These are phyloP conservation scores for Tachysurus fulvidraco DNA, from an alignment of 2,113 vertebrate species.

Conservation along the genomic window DNA sequence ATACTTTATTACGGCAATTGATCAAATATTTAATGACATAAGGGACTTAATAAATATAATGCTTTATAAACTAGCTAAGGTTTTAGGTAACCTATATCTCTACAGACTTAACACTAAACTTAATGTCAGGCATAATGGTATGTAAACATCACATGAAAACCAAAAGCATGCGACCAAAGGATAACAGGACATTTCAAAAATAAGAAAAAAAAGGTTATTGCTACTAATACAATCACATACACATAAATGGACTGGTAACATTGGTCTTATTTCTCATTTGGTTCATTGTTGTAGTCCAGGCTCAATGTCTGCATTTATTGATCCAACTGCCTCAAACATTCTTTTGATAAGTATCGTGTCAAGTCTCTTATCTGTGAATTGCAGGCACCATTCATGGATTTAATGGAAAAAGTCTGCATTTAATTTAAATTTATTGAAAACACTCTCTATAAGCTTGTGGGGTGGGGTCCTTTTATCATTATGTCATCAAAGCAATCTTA, in stretches of 20 bases:
- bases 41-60: background rate
- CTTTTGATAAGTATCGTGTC: constrained; percentile 37
- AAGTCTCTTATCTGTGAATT: constrained; percentile 38
- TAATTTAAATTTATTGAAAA: constrained; percentile 32
- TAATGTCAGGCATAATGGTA: background rate
- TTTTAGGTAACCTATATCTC: background rate
- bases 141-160: background rate
- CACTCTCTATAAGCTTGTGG: background rate
- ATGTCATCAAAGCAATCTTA: constrained; percentile 10
- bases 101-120: background rate
- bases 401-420: constrained; percentile 35
- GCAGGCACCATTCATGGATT: constrained; percentile 29
- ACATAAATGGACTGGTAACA: background rate
- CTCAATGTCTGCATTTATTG: constrained; percentile 26
- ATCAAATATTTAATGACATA: background rate
- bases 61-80: background rate
- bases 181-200: background rate
- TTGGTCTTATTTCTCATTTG: constrained; percentile 5
- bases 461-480: background rate
- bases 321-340: constrained; percentile 26
- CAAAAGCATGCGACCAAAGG: background rate
- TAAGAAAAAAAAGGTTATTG: background rate
- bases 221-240: background rate
- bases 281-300: background rate
- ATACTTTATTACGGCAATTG: background rate